Base-by-base conservation (phyloP, 2,888 invertebrate genomes). In the Laspeyria flexula region DNA sequence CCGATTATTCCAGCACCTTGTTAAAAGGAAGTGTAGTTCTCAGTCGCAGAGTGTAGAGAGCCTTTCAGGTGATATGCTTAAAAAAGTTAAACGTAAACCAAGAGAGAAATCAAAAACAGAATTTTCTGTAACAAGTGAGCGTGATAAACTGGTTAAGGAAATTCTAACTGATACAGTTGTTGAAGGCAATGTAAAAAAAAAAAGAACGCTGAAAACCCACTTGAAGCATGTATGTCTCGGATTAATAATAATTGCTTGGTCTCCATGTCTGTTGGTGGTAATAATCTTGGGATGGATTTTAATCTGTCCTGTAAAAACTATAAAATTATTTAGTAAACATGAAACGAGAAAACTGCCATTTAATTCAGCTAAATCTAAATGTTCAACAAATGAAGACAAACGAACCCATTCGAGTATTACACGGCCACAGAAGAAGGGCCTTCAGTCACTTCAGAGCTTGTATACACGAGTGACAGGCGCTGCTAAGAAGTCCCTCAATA, bases 251-350 rank as follows among this genome's bases (percentile, higher is more conserved):
- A 50, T 83, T n/a, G 63, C 70, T 23, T 85, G 79, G 83, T 73
- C 71, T 34, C 84, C 85, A 10, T 84, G 80, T 59, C 63, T 85
- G 51, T 42, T 83, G 33, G 47, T 63, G 23, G 50, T 75, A 39
- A 52, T 75, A 39, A 52, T 58, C 34, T 12, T 79, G 45, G 70
- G 57, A 53, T 81, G 79, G 79, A 45, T 76, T 41, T 25, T 84
- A 38, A 64, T 73, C 10, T 75, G 74, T 58, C 77, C 77, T 39
- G 55, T 73, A 21, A 71, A 59, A 42, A 68, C 72, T 10, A 59
- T 53, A 40, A 41, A 34, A 29, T 33, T 49, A 12, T 18, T 52
- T 10, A 35, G 13, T 41, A 4, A 27, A 3, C 33, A 46, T 31
- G 23, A 42, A 35, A 12, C 40, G 16, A 63, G 45, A 27, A 34